Conservation (phyloP, 1,140 invertebrate genomes). For the Antheraea pernyi region DNA sequence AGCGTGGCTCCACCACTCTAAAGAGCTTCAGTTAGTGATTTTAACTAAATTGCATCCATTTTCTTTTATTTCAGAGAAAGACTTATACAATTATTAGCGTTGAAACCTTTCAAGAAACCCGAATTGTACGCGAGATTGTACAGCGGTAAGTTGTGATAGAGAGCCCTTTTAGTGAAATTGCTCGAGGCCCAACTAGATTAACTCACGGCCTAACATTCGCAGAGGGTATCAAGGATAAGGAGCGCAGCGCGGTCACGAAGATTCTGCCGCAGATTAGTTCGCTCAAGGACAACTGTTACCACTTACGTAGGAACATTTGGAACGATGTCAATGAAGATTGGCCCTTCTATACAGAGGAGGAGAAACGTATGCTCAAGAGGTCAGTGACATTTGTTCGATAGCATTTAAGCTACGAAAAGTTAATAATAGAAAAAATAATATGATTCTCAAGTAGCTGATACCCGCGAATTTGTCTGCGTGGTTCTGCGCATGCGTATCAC, state of each 20-base stretch:
- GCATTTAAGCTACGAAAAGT: too few relatives aligned
- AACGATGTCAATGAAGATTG: slow-evolving; percentile 96
- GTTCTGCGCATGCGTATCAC: too few relatives aligned
- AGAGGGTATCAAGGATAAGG: slow-evolving; percentile 94
- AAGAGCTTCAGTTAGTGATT: neutral
- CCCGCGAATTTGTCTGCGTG: too few relatives aligned
- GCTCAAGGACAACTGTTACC: slow-evolving; percentile 93
- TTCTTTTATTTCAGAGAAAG: slow-evolving; percentile 85
- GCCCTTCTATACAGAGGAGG: slow-evolving; percentile 95
- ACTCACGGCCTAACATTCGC: slow-evolving; percentile 53
- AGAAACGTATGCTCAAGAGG: slow-evolving; percentile 92
- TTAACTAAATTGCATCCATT: neutral
- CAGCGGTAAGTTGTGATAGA: slow-evolving; percentile 82
- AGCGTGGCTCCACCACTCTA: too few relatives aligned
- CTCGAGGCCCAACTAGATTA: slow-evolving; percentile 24
- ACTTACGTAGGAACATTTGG: slow-evolving; percentile 91
- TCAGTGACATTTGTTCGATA: slow-evolving; percentile 47
- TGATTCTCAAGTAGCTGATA: too few relatives aligned
- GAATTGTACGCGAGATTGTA: slow-evolving; percentile 90
- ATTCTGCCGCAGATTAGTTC: slow-evolving; percentile 89
- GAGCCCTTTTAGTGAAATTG: neutral
- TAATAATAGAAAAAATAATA: too few relatives aligned
- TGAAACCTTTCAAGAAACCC: slow-evolving; percentile 95
- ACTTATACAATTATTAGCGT: slow-evolving; percentile 94
- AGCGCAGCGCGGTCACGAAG: slow-evolving; percentile 85